phyloP scores from a whole-genome alignment of 2,797 vertebrate species.

The Hippocampus kuda region DNA sequence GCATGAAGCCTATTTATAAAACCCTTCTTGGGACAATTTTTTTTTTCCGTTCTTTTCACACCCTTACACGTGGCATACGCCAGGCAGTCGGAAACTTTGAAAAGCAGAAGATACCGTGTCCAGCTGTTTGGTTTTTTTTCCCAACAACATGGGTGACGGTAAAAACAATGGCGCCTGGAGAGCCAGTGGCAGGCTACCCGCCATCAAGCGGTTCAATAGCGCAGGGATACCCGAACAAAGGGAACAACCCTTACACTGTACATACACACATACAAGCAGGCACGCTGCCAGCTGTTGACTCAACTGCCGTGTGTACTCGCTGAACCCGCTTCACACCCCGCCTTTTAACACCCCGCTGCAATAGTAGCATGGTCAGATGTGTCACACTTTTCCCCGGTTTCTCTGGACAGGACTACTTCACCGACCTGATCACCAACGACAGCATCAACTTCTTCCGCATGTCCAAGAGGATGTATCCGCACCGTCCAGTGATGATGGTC shows the following conservation, averaged over 20 bases:
- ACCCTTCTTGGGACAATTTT: slow-evolving; percentile 50
- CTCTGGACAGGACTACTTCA: slow-evolving; percentile 83
- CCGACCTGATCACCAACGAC: slow-evolving; percentile 94
- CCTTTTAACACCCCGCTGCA: slow-evolving; percentile 48
- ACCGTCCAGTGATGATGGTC: slow-evolving; percentile 91
- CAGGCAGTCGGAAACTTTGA: slow-evolving; percentile 48
- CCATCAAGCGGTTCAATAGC: slow-evolving; percentile 55
- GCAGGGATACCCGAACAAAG: slow-evolving; percentile 52
- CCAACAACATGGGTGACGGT: slow-evolving; percentile 5
- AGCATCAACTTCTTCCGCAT: slow-evolving; percentile 89
- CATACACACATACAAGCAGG: slow-evolving; percentile 38
- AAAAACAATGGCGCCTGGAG: slow-evolving; percentile 58
- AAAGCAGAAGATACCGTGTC: slow-evolving; percentile 8
- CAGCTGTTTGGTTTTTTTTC: too few species aligned
- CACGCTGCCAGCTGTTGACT: slow-evolving; percentile 63
- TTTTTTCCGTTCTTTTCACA: slow-evolving; percentile 42
- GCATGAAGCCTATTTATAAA: slow-evolving; percentile 48
- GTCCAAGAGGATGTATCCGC: slow-evolving; percentile 90
- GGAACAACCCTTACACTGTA: slow-evolving; percentile 53
- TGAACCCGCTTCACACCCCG: slow-evolving; percentile 57
- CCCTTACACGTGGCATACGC: slow-evolving; percentile 32
- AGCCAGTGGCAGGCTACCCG: slow-evolving; percentile 42
- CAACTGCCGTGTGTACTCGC: slow-evolving; percentile 59
- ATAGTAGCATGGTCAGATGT: slow-evolving; percentile 41
- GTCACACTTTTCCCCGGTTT: slow-evolving; percentile 8